A percentile compares a stretch with the other conserved stretches of the same genome.
Conservation (phyloP, 2,888 invertebrate species). For the Lepidocyrtoides sp. region DNA sequence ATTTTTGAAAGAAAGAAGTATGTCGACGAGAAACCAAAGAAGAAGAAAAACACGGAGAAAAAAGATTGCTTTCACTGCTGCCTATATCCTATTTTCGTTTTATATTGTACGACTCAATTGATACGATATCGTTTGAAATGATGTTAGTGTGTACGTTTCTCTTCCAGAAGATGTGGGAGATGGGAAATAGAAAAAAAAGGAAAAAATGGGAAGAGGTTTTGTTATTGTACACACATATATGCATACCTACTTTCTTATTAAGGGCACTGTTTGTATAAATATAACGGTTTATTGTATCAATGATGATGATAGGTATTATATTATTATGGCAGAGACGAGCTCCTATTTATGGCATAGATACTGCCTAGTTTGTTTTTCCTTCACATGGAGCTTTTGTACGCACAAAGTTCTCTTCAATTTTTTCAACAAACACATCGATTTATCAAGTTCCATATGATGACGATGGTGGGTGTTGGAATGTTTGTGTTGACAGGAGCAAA, state of each 20-base stretch:
- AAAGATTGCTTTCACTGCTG: slow-evolving; percentile 46
- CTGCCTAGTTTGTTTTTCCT: neutral
- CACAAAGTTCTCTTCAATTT: neutral
- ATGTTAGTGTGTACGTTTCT: slow-evolving; percentile 39
- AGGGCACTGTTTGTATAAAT: slow-evolving; percentile 1
- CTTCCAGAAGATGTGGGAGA: neutral
- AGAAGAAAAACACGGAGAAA: neutral
- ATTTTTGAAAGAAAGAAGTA: neutral
- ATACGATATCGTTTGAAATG: slow-evolving; percentile 61
- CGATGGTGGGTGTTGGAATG: neutral
- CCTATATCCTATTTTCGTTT: slow-evolving; percentile 47
- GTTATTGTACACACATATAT: neutral
- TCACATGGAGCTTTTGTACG: slow-evolving; percentile 5
- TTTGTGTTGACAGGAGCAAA: slow-evolving; percentile 28
- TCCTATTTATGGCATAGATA: neutral
- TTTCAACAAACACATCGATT: slow-evolving; percentile 50
- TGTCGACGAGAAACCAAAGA: neutral
- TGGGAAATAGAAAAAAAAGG: neutral
- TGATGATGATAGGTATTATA: slow-evolving; percentile 16
- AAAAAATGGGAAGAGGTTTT: slow-evolving; percentile 26
- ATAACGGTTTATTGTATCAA: slow-evolving; percentile 16
- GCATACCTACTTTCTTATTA: neutral
- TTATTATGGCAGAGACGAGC: neutral
- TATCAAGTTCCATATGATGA: slow-evolving; percentile 36
- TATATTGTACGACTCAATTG: slow-evolving; percentile 59